These are phyloP conservation scores for Drosophila bocqueti DNA, from an alignment of 1,140 invertebrate species.

Conservation along the genomic window DNA sequence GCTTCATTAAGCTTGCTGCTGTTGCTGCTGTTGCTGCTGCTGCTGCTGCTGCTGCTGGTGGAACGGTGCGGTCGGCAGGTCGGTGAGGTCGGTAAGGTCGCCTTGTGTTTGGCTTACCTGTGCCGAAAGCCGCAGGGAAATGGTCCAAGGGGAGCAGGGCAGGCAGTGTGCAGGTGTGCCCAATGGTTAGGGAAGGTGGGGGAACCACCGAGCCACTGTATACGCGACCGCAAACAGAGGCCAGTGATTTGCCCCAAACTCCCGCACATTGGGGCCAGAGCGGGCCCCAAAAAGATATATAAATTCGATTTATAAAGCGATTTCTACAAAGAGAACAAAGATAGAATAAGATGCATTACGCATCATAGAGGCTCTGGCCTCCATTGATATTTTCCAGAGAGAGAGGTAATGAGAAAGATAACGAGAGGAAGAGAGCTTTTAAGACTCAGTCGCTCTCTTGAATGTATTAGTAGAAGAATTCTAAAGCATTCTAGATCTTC, in stretches of 20 bases:
- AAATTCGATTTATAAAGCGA: neutral
- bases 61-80: slow-evolving; percentile 25
- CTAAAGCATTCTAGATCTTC: too few relatives aligned
- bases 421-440: too few relatives aligned
- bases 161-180: slow-evolving; percentile 2
- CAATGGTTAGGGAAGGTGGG: slow-evolving; percentile 3
- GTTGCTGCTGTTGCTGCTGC: slow-evolving; percentile 14
- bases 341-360: too few relatives aligned
- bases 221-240: slow-evolving; percentile 30
- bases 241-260: neutral
- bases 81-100: slow-evolving; percentile 30
- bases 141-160: slow-evolving; percentile 16
- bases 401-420: neutral
- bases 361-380: too few relatives aligned
- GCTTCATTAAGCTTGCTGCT: slow-evolving; percentile 73
- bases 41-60: slow-evolving; percentile 4
- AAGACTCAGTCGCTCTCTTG: too few relatives aligned
- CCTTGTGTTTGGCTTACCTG: slow-evolving; percentile 31
- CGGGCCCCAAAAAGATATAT: too few relatives aligned
- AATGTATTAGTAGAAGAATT: too few relatives aligned
- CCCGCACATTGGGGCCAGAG: neutral
- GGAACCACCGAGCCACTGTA: slow-evolving; percentile 20
- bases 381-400: too few relatives aligned
- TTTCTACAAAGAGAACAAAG: neutral
- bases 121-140: slow-evolving; percentile 48